Evolutionary conservation across 1,140 invertebrate species (phyloP).

Genomic region (Drosophila ercepeae): DNA sequence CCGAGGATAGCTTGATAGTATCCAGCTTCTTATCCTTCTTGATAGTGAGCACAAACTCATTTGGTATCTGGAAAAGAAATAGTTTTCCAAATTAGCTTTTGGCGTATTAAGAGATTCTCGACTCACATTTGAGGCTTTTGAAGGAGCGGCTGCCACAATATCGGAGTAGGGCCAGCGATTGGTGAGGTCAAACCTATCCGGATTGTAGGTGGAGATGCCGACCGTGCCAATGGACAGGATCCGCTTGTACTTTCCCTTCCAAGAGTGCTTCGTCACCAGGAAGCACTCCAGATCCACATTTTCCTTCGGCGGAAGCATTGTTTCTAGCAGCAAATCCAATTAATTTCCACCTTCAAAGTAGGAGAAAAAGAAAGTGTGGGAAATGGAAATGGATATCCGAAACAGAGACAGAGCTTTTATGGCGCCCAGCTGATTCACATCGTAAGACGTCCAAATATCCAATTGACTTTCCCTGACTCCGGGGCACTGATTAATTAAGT

Average conservation of each 20-base stretch:
- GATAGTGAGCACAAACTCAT: constrained; percentile 94
- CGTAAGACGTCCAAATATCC: constrained; percentile 13
- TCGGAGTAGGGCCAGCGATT: constrained; percentile 97
- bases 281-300: constrained; percentile 97
- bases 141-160: constrained; percentile 90
- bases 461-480: constrained; percentile 27
- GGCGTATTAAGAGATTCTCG: not conserved
- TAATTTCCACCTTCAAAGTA: constrained; percentile 25
- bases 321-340: constrained; percentile 29
- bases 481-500: constrained; percentile 61
- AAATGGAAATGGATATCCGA: constrained; percentile 1
- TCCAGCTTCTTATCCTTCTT: constrained; percentile 96
- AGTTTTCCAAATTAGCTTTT: not conserved
- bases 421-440: constrained; percentile 54
- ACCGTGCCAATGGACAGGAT: constrained; percentile 98
- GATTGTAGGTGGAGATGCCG: constrained; percentile 99
- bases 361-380: constrained; percentile 24
- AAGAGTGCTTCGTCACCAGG: constrained; percentile 97
- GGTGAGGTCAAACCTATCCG: constrained; percentile 94
- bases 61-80: constrained; percentile 82
- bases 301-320: constrained; percentile 92
- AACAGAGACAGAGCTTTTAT: constrained; percentile 8
- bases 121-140: constrained; percentile 80
- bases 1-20: constrained; percentile 98
- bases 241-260: constrained; percentile 99